A percentile compares a stretch with the other conserved stretches of the same genome.
These are phyloP conservation scores for Thelaira solivaga DNA, from an alignment of 2,888 invertebrate genomes.

Conservation along the genomic window DNA sequence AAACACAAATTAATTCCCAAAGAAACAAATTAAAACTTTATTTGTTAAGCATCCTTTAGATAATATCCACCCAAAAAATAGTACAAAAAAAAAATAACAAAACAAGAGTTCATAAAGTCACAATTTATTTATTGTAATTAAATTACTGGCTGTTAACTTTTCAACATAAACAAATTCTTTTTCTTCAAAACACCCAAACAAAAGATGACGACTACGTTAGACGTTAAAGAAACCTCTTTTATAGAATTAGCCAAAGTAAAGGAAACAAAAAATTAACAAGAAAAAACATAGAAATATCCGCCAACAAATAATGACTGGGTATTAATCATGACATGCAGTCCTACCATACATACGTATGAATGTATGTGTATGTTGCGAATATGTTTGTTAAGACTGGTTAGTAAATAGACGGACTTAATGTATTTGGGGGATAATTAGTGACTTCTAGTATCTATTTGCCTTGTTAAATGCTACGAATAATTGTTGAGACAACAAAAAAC, in stretches of 20 bases:
- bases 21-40: not conserved
- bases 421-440: slow-evolving; percentile 56
- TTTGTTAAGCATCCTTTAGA: not conserved
- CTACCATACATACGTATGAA: not conserved
- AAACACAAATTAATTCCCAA: slow-evolving; percentile 13
- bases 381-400: not conserved
- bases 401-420: slow-evolving; percentile 8
- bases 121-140: slow-evolving; percentile 61
- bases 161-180: slow-evolving; percentile 60
- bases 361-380: not conserved
- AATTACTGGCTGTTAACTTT: slow-evolving; percentile 61
- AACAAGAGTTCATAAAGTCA: slow-evolving; percentile 56
- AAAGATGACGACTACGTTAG: slow-evolving; percentile 6
- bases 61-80: slow-evolving; percentile 6
- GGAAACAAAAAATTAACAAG: not conserved
- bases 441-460: slow-evolving; percentile 60
- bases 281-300: slow-evolving; percentile 41
- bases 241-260: not conserved
- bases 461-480: slow-evolving; percentile 62
- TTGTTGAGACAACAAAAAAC: slow-evolving; percentile 40
- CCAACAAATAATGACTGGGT: slow-evolving; percentile 57
- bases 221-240: not conserved
- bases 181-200: slow-evolving; percentile 20
- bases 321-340: slow-evolving; percentile 52
- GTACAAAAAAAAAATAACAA: not conserved